Evolutionary conservation across 2,797 vertebrate genomes (phyloP).

Genomic region (Eutrigla gurnardus): DNA sequence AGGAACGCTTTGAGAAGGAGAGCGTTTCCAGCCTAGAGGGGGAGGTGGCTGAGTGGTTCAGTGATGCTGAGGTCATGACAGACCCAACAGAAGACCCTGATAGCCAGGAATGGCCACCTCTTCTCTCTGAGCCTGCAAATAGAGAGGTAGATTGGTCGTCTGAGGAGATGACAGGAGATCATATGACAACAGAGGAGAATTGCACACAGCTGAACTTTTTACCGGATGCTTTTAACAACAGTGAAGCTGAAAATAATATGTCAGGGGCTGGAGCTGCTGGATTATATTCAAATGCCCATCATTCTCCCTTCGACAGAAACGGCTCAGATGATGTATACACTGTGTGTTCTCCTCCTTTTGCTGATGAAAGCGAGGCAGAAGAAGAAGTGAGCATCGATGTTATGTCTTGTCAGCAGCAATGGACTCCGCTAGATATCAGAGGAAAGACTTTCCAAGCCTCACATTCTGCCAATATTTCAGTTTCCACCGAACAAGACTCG

Average conservation of each 20-base stretch:
- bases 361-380: slow-evolving; percentile 64
- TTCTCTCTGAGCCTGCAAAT: slow-evolving; percentile 8
- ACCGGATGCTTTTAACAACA: slow-evolving; percentile 9
- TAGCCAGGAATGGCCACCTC: slow-evolving; percentile 21
- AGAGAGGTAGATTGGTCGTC: slow-evolving; percentile 5
- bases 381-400: slow-evolving; percentile 36
- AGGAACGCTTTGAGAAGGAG: slow-evolving; percentile 39
- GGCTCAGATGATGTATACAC: slow-evolving; percentile 11
- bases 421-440: slow-evolving; percentile 35
- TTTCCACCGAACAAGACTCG: slow-evolving; percentile 4
- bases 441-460: slow-evolving; percentile 19
- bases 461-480: slow-evolving; percentile 16
- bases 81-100: slow-evolving; percentile 46
- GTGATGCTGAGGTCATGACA: slow-evolving; percentile 41
- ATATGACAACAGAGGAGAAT: slow-evolving; percentile 15
- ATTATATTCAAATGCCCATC: slow-evolving; percentile 13
- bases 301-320: slow-evolving; percentile 25
- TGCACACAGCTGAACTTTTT: slow-evolving; percentile 4
- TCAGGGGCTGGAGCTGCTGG: slow-evolving; percentile 1
- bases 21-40: slow-evolving; percentile 27
- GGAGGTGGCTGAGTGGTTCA: slow-evolving; percentile 35
- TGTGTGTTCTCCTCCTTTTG: slow-evolving; percentile 51
- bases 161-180: slow-evolving; percentile 13
- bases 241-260: slow-evolving; percentile 3
- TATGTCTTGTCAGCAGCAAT: slow-evolving; percentile 43